Evolutionary conservation across 2,113 vertebrate genomes (phyloP), one percentile per base, ranked within the genome.

Genomic region (Leucoraja erinaceus): DNA sequence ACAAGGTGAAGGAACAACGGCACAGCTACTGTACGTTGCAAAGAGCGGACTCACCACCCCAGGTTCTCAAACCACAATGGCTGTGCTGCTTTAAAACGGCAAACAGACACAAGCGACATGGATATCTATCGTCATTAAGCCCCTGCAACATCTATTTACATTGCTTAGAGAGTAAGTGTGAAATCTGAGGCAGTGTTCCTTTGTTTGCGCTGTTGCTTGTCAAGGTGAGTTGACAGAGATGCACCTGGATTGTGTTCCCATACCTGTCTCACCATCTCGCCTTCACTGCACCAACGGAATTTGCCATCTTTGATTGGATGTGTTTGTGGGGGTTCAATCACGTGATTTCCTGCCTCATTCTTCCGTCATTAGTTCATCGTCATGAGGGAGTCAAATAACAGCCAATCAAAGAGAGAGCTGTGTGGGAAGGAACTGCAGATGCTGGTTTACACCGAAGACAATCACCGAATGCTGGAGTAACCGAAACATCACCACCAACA

Each of bases 101-200:
- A 86, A 61, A 86, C 83, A 61, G 28, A n/a, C 56, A 86, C 83
- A 63, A 31, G 25, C 0, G 12, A 28, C 14, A 63, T 86, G 83
- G 61, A 61, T 86, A 86, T 25, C 83, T 86, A 56, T 61, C 83
- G 59, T 63, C 54, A 61, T n/a, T 86, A 86, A 14, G 4, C 9
- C 14, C 28, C 11, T 61, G 56, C 83, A 61, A 86, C 83, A 86
- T 86, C 83, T 61, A 86, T 86, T 61, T 86, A 86, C 83, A 86
- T 86, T 63, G 7, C 25, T 31, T 63, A 59, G 83, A n/a, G 56
- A 86, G 56, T 86, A 63, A 86, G 79, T 54, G 56, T 83, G 79
- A 86, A 86, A 63, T 61, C 22, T 61, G 83, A 86, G 83, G 25
- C 56, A n/a, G 4, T 11, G 56, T 14, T 86, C 70, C 70, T 31